Evolutionary conservation across 2,113 vertebrate species (phyloP), one percentile per base, ranked within the genome.

Genomic region (Macrotus californicus): DNA sequence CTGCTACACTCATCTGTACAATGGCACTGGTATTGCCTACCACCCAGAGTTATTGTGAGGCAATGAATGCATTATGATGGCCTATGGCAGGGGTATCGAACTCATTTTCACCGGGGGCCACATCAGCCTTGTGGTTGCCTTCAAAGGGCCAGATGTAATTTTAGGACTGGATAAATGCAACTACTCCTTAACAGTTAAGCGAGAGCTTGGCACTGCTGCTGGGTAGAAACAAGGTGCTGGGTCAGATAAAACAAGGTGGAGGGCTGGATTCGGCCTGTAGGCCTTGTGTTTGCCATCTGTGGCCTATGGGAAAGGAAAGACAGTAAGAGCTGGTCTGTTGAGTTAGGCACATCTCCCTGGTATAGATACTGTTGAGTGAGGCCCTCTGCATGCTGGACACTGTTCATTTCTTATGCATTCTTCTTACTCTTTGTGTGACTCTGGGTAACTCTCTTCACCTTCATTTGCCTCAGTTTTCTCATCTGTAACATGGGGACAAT

Each of bases 341-440:
- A 50, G 2, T 0, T 10, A 31, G 66, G 54, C 13, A 8, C 8
- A 0, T 7, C 26, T 6, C 29, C 18, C 34, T 52, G 59, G 36
- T 34, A 26, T 26, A 34, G 39, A 21, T 12, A 19, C 48, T 11
- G 3, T 21, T 7, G n/a, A 54, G 41, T 11, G 26, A 87, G 10
- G 24, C 19, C 48, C 1, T 15, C 19, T 14, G 1, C 5, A 11
- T 3, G 48, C 31, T 39, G 36, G 80, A 8, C 0, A 4, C 34
- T n/a, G 69, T 54, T 15, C 18, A 19, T 48, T 66, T 1, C 0
- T 70, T 73, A 7, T 18, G 10, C 29, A 52, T 86, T 89, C 9
- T 85, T 82, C n/a, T 92, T 56, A 24, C 41, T 43, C 2, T 82
- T 48, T n/a, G 0, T 29, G 12, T 80, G 66, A 79, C 48, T 24